These are phyloP conservation scores for Hystrix brachyura DNA, from an alignment of 2,113 vertebrate genomes.

Conservation along the genomic window DNA sequence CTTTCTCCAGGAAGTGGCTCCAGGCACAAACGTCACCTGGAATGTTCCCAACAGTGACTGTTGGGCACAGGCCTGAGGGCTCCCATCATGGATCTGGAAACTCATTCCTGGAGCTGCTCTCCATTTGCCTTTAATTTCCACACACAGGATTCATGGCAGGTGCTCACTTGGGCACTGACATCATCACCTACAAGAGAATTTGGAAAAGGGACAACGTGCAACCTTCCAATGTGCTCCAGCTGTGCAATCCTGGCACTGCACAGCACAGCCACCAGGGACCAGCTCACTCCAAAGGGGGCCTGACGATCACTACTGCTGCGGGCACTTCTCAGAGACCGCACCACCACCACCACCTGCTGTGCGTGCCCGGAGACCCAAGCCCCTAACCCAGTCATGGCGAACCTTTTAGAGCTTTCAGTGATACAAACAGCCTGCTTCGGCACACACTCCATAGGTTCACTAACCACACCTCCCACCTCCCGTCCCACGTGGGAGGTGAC, in stretches of 20 bases:
- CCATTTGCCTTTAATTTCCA: not conserved
- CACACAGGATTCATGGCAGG: fast-evolving
- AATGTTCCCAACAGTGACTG: fast-evolving
- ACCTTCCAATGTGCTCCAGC: not conserved
- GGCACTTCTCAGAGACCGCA: not conserved
- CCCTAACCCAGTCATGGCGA: not conserved
- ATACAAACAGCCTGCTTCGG: not conserved
- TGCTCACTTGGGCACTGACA: fast-evolving
- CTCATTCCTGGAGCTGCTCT: too few species aligned
- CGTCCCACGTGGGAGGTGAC: fast-evolving
- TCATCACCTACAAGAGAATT: not conserved
- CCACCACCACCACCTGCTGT: not conserved
- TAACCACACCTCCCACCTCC: fast-evolving
- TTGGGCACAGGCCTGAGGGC: fast-evolving
- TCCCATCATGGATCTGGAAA: not conserved
- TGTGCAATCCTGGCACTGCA: not conserved
- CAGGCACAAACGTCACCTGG: not conserved
- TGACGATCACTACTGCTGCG: not conserved
- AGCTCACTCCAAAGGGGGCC: not conserved
- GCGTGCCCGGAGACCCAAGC: not conserved
- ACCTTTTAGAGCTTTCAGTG: not conserved
- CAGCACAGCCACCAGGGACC: not conserved
- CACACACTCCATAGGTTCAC: not conserved
- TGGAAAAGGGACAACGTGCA: not conserved
- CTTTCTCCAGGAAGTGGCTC: too few species aligned